Conservation (phyloP, 2,797 vertebrate species). For the Labeo calbasu region DNA sequence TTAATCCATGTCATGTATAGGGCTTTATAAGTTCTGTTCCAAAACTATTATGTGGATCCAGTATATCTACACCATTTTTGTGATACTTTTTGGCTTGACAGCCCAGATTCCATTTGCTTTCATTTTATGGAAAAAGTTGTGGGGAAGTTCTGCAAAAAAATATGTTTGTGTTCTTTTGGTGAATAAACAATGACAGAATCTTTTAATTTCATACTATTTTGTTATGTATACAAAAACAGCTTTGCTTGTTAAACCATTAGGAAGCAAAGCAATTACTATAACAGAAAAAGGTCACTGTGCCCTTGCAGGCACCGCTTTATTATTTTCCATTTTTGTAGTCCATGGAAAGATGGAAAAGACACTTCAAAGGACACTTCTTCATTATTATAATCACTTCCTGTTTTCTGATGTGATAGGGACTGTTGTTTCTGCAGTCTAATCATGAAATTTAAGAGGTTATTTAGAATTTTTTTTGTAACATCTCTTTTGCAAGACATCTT, state of each 20-base stretch:
- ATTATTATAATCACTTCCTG: background rate
- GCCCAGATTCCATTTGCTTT: background rate
- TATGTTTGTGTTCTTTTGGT: background rate
- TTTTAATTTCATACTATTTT: background rate
- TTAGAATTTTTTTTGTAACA: background rate
- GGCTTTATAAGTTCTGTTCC: background rate
- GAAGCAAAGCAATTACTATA: background rate
- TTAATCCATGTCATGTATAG: background rate
- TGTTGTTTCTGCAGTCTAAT: background rate
- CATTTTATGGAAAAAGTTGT: background rate
- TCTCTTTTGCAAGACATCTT: background rate
- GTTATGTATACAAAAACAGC: background rate
- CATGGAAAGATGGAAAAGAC: background rate
- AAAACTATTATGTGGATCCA: background rate
- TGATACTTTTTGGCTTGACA: background rate
- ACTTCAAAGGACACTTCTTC: background rate
- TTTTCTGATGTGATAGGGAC: background rate
- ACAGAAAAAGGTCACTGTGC: background rate
- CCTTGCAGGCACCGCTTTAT: background rate
- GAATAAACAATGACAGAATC: background rate
- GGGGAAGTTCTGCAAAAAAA: background rate
- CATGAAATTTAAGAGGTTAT: background rate
- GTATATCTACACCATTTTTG: background rate
- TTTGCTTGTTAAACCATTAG: constrained; percentile 8
- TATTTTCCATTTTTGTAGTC: too few relatives aligned